Base-by-base conservation (phyloP, 2,888 invertebrate species). In the Hypolimnas misippus region DNA sequence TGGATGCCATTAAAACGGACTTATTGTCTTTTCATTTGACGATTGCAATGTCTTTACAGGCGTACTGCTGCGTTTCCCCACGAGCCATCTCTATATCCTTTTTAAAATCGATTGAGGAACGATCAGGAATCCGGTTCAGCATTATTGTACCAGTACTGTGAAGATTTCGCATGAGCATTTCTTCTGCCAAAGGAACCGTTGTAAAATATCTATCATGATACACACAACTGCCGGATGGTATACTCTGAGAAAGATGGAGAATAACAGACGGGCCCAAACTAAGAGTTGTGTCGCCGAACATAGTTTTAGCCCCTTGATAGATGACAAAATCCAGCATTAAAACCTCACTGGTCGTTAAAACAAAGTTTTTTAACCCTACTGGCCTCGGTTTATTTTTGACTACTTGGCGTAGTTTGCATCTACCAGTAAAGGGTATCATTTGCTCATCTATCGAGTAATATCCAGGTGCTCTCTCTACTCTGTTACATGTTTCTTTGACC, bases 141-240 rank as follows among this genome's bases (percentile, higher is more conserved):
- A 33, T 44, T 29, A 33, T 33, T 33, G 33, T 33, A 33, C 33
- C 33, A 33, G 33, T 33, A 33, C 33, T 33, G 33, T 33, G 33
- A 33, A 33, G 33, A 33, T 33, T 33, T 33, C 33, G 33, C 33
- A 29, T 17, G 40, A 55, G 31, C 62, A 76, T 56, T 63, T 72
- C 70, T 65, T 72, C 71, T 40, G 71, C 46, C 44, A 73, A 65
- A 38, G 70, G 65, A n/a, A 73, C 49, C 1, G 73, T 71, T 0
- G 73, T 70, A 38, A 72, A 73, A 66, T 68, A 73, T 1, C 70
- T 31, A 53, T 72, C 72, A 53, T 69, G 69, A 35, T 70, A 75
- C 0, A 73, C 50, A 65, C 73, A 75, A 50, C 73, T 73, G 0
- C 71, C 72, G 6, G 61, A 58, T 8, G 71, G 73, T 6, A 73